Percentiles rank a stretch among this genome's conserved stretches.
Conservation (phyloP, 2,797 vertebrate species). For the Pelodytes ibericus region DNA sequence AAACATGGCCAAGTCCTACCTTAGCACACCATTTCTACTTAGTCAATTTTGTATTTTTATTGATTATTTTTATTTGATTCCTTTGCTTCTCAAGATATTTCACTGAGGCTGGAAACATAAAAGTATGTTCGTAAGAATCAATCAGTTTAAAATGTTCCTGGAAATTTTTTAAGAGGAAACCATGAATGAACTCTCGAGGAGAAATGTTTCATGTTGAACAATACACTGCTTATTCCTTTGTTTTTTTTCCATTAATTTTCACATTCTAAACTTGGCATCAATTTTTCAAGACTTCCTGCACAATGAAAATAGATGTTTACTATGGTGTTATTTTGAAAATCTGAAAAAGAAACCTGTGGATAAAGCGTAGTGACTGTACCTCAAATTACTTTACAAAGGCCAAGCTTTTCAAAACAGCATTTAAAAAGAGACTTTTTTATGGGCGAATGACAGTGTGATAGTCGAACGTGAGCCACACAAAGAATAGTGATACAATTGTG, state of each 20-base stretch:
- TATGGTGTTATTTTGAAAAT: neutral
- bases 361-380: neutral
- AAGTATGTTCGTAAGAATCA: conserved; percentile 31
- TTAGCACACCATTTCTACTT: conserved; percentile 24
- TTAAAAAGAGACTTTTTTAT: neutral
- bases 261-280: neutral
- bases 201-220: conserved; percentile 16
- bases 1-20: neutral
- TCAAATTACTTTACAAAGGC: neutral
- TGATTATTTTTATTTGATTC: conserved; percentile 34
- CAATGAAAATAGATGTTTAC: neutral
- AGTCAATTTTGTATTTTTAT: conserved; percentile 41
- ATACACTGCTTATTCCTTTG: conserved; percentile 16
- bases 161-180: conserved; percentile 27
- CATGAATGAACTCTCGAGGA: conserved; percentile 38
- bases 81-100: conserved; percentile 30
- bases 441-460: too few species aligned
- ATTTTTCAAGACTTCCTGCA: neutral
- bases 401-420: neutral
- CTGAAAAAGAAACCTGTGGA: neutral
- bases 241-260: conserved; percentile 13
- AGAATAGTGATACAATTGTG: too few species aligned
- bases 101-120: conserved; percentile 40
- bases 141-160: conserved; percentile 40
- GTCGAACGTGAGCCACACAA: too few species aligned